A percentile compares a stretch with the other conserved stretches of the same genome.
These are phyloP conservation scores for Knipowitschia caucasica DNA, from an alignment of 2,797 vertebrate species.

Conservation along the genomic window DNA sequence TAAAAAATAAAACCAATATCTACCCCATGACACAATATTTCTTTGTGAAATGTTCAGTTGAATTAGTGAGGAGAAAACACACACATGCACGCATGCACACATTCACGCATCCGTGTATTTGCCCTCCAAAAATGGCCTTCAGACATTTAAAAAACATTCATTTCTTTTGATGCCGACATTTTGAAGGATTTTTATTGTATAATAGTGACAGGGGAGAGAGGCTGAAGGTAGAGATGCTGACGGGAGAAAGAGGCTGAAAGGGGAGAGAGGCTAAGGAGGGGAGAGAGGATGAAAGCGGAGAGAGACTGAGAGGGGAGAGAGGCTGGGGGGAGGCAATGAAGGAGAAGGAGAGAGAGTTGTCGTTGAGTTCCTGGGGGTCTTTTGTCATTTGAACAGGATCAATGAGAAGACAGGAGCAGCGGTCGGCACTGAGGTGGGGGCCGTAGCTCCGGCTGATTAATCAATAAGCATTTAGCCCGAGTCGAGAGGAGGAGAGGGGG, in stretches of 20 bases:
- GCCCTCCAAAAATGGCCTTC: conserved; percentile 21
- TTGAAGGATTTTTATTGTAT: conserved; percentile 56
- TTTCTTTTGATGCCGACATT: conserved; percentile 24
- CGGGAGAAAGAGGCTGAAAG: conserved; percentile 23
- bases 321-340: conserved; percentile 9
- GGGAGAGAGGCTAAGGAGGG: conserved; percentile 23
- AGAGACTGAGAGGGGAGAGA: conserved; percentile 23
- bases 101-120: no score
- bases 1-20: no score
- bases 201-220: conserved; percentile 63
- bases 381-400: conserved; percentile 66
- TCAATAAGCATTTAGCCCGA: conserved; percentile 74
- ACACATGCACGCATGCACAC: no score
- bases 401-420: conserved; percentile 62
- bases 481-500: no score
- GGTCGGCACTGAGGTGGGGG: conserved; percentile 61
- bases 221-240: conserved; percentile 26
- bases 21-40: no score
- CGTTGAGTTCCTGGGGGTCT: conserved; percentile 71
- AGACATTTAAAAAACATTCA: conserved; percentile 37
- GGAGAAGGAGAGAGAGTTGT: conserved; percentile 42
- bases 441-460: conserved; percentile 72
- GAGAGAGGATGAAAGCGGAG: conserved; percentile 9
- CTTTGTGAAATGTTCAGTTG: no score
- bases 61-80: no score